A percentile compares a stretch with the other conserved stretches of the same genome.
Conservation (phyloP, 2,113 vertebrate species). For the Carettochelys insculpta region DNA sequence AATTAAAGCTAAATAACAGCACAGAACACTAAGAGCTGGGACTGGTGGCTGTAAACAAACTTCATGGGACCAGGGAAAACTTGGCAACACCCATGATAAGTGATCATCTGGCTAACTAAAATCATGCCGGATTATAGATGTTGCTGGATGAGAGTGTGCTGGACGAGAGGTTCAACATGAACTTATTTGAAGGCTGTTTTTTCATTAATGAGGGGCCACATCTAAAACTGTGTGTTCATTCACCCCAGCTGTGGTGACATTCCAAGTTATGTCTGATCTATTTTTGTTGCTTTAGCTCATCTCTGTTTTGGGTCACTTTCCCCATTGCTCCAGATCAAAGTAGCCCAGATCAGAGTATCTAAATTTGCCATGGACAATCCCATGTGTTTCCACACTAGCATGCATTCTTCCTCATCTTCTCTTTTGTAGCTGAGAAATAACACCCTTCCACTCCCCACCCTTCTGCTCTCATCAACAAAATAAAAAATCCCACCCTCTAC, state of each 20-base stretch:
- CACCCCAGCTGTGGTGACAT: neutral
- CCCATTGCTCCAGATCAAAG: neutral
- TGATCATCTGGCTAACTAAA: too few relatives aligned
- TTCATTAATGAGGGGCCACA: neutral
- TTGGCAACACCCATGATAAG: too few relatives aligned
- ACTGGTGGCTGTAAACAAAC: too few relatives aligned
- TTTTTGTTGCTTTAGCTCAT: neutral
- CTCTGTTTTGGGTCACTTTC: neutral
- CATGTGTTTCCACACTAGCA: neutral
- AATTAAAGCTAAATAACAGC: too few relatives aligned
- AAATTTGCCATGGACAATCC: neutral
- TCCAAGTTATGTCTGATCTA: neutral
- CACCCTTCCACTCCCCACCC: neutral
- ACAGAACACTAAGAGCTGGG: too few relatives aligned
- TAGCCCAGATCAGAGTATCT: neutral
- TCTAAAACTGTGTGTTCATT: neutral
- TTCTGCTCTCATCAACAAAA: neutral
- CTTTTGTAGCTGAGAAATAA: neutral
- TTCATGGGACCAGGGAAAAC: too few relatives aligned
- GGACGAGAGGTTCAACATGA: too few relatives aligned
- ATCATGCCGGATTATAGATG: too few relatives aligned
- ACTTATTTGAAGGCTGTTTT: constrained; percentile 22
- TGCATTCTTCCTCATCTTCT: neutral
- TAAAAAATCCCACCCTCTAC: constrained; percentile 14
- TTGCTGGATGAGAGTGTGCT: too few relatives aligned